Evolutionary conservation across 2,888 invertebrate species (phyloP).

Genomic region (Tanaodytes sp.): DNA sequence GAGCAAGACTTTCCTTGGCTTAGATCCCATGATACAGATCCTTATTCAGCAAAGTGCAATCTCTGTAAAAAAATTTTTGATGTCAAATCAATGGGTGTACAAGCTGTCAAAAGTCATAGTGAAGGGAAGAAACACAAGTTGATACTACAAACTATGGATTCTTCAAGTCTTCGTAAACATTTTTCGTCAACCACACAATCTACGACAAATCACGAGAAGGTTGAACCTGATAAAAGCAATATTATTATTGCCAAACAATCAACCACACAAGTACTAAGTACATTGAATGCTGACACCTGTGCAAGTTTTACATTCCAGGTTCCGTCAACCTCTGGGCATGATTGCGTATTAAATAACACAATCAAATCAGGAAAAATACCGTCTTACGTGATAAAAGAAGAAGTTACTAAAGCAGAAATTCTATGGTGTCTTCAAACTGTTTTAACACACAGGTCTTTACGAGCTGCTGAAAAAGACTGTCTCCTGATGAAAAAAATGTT

Average conservation of each 20-base stretch:
- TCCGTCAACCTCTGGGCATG: neutral
- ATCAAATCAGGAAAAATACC: too few relatives aligned
- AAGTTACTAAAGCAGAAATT: conserved; percentile 20
- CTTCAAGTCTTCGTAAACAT: neutral
- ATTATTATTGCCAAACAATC: neutral
- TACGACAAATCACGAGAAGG: too few relatives aligned
- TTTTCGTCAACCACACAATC: neutral
- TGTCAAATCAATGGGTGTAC: neutral
- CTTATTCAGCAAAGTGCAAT: neutral
- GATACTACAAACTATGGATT: neutral
- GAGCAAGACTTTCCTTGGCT: neutral
- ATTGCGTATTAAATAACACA: too few relatives aligned
- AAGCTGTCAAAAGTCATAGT: neutral
- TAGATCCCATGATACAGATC: neutral
- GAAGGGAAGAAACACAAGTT: conserved; percentile 1
- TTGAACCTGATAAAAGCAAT: too few relatives aligned
- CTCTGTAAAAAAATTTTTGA: neutral
- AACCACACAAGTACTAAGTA: neutral
- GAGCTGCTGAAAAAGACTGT: conserved; percentile 29
- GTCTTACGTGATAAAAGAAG: conserved; percentile 14
- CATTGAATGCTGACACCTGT: neutral
- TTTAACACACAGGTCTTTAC: conserved; percentile 29
- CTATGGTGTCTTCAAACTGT: conserved; percentile 27
- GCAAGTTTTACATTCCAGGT: neutral
- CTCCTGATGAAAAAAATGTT: conserved; percentile 39